A percentile compares a stretch with the other conserved stretches of the same genome.
Conservation (phyloP, 2,113 vertebrate species). For the Sylvia atricapilla region DNA sequence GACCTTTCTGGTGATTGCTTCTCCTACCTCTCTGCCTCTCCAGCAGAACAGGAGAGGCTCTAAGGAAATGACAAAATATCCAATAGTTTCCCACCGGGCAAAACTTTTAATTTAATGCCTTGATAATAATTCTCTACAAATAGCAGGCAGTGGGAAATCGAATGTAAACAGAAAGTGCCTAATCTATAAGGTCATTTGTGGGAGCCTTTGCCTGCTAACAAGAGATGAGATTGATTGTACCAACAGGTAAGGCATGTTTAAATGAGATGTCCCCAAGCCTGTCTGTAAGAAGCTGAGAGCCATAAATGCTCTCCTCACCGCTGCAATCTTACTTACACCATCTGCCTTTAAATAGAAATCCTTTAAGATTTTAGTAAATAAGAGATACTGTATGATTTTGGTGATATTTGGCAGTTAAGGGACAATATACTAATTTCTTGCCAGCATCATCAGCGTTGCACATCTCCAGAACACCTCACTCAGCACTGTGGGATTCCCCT, state of each 20-base stretch:
- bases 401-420: background rate
- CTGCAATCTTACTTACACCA: background rate
- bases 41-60: background rate
- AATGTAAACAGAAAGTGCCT: constrained; percentile 53
- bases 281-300: background rate
- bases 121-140: constrained; percentile 57
- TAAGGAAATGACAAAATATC: constrained; percentile 60
- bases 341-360: background rate
- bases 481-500: background rate
- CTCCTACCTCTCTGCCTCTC: background rate
- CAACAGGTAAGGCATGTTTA: background rate
- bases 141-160: constrained; percentile 30
- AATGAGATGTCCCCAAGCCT: background rate
- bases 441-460: background rate
- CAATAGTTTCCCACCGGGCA: constrained; percentile 11
- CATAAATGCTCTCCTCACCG: background rate
- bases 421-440: background rate
- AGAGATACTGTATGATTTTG: background rate
- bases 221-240: constrained; percentile 41
- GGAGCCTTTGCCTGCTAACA: constrained; percentile 9
- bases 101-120: constrained; percentile 64
- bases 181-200: constrained; percentile 52
- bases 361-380: background rate
- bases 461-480: background rate
- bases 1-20: constrained; percentile 62